phyloP scores from a whole-genome alignment of 2,113 vertebrate genomes.

The Melozone crissalis region DNA sequence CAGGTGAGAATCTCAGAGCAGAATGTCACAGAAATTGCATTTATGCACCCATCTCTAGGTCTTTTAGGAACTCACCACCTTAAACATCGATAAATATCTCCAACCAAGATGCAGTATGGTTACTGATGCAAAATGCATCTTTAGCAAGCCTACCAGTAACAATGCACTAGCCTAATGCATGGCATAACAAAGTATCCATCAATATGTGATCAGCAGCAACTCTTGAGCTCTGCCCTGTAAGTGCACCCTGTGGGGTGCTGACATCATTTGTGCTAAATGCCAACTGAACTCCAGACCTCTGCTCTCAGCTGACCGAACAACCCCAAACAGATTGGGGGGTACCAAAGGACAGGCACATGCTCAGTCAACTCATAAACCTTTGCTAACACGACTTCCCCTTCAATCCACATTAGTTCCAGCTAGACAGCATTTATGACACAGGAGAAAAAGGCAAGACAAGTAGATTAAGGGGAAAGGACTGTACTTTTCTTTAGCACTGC shows the following conservation, averaged over 20 bases:
- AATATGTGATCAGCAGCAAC: constrained; percentile 14
- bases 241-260: background rate
- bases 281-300: constrained; percentile 52
- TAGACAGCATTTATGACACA: background rate
- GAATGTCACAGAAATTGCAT: background rate
- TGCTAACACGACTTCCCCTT: constrained; percentile 48
- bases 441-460: background rate
- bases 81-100: background rate
- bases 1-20: background rate
- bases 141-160: background rate
- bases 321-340: background rate
- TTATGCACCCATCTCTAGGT: background rate
- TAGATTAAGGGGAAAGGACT: background rate
- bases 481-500: background rate
- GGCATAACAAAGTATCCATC: background rate
- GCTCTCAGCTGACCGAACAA: constrained; percentile 53
- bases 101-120: background rate
- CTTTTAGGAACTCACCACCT: background rate
- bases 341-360: constrained; percentile 61
- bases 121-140: background rate
- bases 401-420: constrained; percentile 53
- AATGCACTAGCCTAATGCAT: background rate
- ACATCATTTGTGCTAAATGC: constrained; percentile 60
- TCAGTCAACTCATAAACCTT: constrained; percentile 50
- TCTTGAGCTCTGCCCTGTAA: background rate